These are phyloP conservation scores for Semaprochilodus insignis DNA, from an alignment of 2,797 vertebrate genomes.

Conservation along the genomic window DNA sequence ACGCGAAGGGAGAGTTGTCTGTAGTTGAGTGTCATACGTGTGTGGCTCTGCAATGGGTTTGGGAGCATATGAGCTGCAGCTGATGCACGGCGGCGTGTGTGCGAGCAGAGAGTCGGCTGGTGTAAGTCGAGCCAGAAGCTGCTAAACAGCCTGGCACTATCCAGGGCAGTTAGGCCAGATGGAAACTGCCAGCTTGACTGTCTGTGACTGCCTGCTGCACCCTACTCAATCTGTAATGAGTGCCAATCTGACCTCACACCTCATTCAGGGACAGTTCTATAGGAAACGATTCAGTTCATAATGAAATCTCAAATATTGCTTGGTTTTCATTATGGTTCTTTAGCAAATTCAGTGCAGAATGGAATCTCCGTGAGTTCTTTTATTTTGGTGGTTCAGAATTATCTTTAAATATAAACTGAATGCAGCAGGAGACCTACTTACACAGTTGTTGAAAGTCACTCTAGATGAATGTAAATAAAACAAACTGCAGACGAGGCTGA, in stretches of 20 bases:
- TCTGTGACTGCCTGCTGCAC: not conserved
- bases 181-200: not conserved
- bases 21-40: not conserved
- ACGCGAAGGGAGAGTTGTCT: not conserved
- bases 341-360: too few species aligned
- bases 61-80: slow-evolving; percentile 21
- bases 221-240: not conserved
- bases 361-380: too few species aligned
- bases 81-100: slow-evolving; percentile 32
- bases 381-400: too few species aligned
- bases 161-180: slow-evolving; percentile 8
- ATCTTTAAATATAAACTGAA: too few species aligned
- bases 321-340: too few species aligned
- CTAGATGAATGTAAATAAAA: too few species aligned
- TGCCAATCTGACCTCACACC: not conserved
- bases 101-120: slow-evolving; percentile 23
- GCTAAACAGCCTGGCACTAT: slow-evolving; percentile 21
- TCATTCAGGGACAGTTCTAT: not conserved
- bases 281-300: not conserved
- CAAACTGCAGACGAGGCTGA: too few species aligned
- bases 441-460: too few species aligned
- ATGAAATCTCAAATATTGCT: not conserved
- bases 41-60: slow-evolving; percentile 6
- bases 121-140: slow-evolving; percentile 18
- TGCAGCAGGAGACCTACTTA: too few species aligned